Base-by-base conservation (phyloP, 2,113 vertebrate genomes). In the Microcebus griseorufus region DNA sequence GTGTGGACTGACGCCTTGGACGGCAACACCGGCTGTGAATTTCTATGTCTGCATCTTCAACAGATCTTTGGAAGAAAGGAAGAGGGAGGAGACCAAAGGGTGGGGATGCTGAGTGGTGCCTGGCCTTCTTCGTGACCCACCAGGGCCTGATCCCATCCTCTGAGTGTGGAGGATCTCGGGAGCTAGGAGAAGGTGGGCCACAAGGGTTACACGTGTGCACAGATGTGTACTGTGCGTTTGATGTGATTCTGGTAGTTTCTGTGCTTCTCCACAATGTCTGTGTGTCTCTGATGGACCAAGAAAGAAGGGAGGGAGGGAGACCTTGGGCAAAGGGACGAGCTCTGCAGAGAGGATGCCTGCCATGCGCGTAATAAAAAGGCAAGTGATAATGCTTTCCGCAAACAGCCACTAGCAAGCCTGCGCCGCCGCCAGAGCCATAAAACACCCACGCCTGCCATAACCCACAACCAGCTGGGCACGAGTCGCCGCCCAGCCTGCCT, bases 311-410 rank as follows among this genome's bases (percentile, higher is more conserved):
- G 17, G 48, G 23, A 72, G n/a, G 65, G 62, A 90, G 89, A 64
- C 16, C 81, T 64, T 5, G 11, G 69, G 67, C 45, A 18, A 85
- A 90, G 53, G 72, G 32, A 81, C 53, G 45, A 18, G 22, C 72
- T 91, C 53, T 83, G 67, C 11, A 86, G 82, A 93, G 69, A 75
- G 62, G 65, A 72, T 5, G 64, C 55, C 67, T 64, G 39, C 48
- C 48, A 94, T 34, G 88, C 78, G 32, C 58, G 86, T 91, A 93
- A 79, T 89, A 75, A 97, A 92, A 84, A 93, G 45, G 65, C 93
- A 60, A 70, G 69, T 3, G 23, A 83, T n/a, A 58, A 85, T 29
- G 88, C 82, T 78, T 95, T 82, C 70, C 42, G 39, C 70, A 70
- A 89, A 81, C 72, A 85, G 94, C 72, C 51, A 69, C 72, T 0